Base-by-base conservation (phyloP, 1,140 invertebrate genomes). In the Battus philenor region DNA sequence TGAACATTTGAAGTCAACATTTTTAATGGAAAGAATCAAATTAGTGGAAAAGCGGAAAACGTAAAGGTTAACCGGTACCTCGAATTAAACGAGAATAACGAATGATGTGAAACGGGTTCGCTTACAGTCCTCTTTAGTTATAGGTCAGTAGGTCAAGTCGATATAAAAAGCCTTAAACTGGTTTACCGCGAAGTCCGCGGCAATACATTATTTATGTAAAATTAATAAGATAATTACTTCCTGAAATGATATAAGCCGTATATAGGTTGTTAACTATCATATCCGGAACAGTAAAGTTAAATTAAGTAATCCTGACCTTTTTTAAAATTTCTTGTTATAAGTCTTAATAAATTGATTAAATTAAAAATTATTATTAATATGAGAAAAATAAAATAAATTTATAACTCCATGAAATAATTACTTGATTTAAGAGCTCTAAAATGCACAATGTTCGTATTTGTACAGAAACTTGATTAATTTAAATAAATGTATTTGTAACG, bases 401-500 rank as follows among this genome's bases (percentile, higher is more conserved):
- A n/a, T n/a, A n/a, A n/a, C n/a, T n/a, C n/a, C n/a, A n/a, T n/a
- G n/a, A n/a, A n/a, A n/a, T n/a, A n/a, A n/a, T n/a, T n/a, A n/a
- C n/a, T n/a, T n/a, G n/a, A n/a, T n/a, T n/a, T n/a, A n/a, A n/a
- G n/a, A n/a, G n/a, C n/a, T n/a, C n/a, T n/a, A n/a, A n/a, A n/a
- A n/a, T n/a, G n/a, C n/a, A n/a, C n/a, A n/a, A n/a, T n/a, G n/a
- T n/a, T n/a, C n/a, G n/a, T n/a, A n/a, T n/a, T n/a, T n/a, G n/a
- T n/a, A n/a, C n/a, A n/a, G n/a, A n/a, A n/a, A n/a, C n/a, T n/a
- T n/a, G n/a, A n/a, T n/a, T n/a, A n/a, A n/a, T n/a, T n/a, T n/a
- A n/a, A n/a, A n/a, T n/a, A n/a, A n/a, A 47, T 26, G 22, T 47
- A 30, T 27, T 24, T 50, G 31, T 50, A 51, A 55, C 47, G 44